Percentiles rank a stretch among this genome's conserved stretches.
phyloP scores from a whole-genome alignment of 2,888 invertebrate genomes.

The Brenthis hecate region DNA sequence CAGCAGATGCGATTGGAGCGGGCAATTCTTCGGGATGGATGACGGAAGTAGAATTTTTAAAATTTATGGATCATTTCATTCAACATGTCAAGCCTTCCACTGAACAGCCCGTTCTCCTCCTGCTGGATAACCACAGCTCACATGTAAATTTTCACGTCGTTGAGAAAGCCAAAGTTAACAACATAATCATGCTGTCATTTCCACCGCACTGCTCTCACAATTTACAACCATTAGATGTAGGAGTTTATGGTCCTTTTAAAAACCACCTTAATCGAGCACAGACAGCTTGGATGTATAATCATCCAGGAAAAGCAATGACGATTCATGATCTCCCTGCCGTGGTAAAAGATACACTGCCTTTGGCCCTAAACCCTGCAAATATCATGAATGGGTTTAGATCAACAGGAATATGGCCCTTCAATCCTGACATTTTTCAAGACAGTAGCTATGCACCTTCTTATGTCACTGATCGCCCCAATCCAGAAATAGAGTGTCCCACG shows the following conservation, averaged over 20 bases:
- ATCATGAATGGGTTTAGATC: constrained; percentile 23
- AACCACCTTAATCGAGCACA: constrained; percentile 29
- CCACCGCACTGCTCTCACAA: constrained; percentile 40
- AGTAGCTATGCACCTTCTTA: too few relatives aligned
- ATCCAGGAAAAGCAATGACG: constrained; percentile 39
- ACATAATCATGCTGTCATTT: too few relatives aligned
- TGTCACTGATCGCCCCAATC: too few relatives aligned
- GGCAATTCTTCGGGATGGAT: constrained; percentile 43
- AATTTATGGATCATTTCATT: constrained; percentile 41
- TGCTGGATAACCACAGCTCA: constrained; percentile 42
- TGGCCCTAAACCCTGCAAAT: constrained; percentile 25
- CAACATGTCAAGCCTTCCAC: constrained; percentile 40
- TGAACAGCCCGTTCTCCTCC: constrained; percentile 38
- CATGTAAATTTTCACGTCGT: too few relatives aligned
- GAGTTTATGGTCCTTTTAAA: constrained; percentile 42
- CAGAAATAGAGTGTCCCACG: too few relatives aligned
- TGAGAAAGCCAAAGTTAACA: too few relatives aligned
- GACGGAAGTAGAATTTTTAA: constrained; percentile 30
- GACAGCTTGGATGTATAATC: constrained; percentile 29
- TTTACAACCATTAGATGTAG: constrained; percentile 39
- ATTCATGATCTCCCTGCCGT: constrained; percentile 39
- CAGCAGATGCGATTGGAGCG: constrained; percentile 41
- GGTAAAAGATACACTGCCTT: constrained; percentile 20
- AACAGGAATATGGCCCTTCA: constrained; percentile 14
- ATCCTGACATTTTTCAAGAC: too few relatives aligned